Conservation (phyloP, 2,888 invertebrate genomes). For the Nebria brevicollis region DNA sequence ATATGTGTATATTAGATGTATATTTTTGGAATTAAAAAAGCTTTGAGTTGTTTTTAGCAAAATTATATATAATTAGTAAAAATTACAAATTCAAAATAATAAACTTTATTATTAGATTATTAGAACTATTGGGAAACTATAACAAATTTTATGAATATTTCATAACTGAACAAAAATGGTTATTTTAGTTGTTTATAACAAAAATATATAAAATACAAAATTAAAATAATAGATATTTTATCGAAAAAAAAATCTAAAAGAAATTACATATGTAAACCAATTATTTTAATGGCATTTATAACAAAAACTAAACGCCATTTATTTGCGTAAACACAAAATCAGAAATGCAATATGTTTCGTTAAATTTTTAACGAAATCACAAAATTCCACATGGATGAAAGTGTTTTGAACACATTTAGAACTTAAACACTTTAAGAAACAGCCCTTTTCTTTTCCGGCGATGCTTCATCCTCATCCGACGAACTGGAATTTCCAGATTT, state of each 20-base stretch:
- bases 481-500: slow-evolving; percentile 54
- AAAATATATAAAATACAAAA: slow-evolving; percentile 1
- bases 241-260: neutral
- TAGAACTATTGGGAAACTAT: too few species aligned
- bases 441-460: slow-evolving; percentile 55
- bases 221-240: neutral
- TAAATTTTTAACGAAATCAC: slow-evolving; percentile 43
- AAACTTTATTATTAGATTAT: neutral
- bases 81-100: slow-evolving; percentile 33
- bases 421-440: slow-evolving; percentile 18
- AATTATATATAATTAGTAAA: slow-evolving; percentile 40
- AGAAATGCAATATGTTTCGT: slow-evolving; percentile 27
- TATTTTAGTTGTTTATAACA: neutral
- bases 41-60: slow-evolving; percentile 34
- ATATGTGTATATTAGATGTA: too few species aligned
- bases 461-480: slow-evolving; percentile 53
- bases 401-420: slow-evolving; percentile 36
- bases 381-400: slow-evolving; percentile 29
- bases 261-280: slow-evolving; percentile 5
- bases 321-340: slow-evolving; percentile 10
- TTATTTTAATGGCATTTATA: slow-evolving; percentile 32
- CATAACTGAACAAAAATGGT: too few species aligned
- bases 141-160: too few species aligned
- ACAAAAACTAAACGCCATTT: slow-evolving; percentile 26
- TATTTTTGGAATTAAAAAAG: neutral